Conservation (phyloP, 1,140 invertebrate species). For the Calephelis virginiensis region DNA sequence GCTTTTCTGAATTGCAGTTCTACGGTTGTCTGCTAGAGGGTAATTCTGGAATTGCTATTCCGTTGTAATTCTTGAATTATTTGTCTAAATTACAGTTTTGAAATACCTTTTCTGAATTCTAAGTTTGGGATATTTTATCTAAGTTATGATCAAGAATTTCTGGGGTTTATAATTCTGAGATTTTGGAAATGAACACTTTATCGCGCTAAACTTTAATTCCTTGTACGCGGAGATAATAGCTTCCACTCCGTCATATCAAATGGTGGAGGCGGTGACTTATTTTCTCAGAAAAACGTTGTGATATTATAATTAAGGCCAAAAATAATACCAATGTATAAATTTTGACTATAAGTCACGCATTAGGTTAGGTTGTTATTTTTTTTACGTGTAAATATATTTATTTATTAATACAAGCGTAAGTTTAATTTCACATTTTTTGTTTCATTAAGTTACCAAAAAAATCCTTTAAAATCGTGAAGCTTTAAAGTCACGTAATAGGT, state of each 20-base stretch:
- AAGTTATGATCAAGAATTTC: too few species aligned
- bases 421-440: slow-evolving; percentile 43
- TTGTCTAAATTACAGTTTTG: too few species aligned
- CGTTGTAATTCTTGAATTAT: background rate
- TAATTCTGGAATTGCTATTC: too few species aligned
- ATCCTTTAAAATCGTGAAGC: background rate
- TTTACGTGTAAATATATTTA: slow-evolving; percentile 47
- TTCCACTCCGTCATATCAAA: slow-evolving; percentile 45
- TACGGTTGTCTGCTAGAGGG: background rate
- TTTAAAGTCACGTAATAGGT: slow-evolving; percentile 4
- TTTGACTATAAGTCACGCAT: background rate
- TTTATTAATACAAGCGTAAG: slow-evolving; percentile 23
- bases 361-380: slow-evolving; percentile 47
- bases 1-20: background rate
- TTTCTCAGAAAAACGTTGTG: slow-evolving; percentile 52
- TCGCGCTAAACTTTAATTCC: slow-evolving; percentile 18
- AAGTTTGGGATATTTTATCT: too few species aligned
- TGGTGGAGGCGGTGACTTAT: slow-evolving; percentile 65
- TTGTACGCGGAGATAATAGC: slow-evolving; percentile 57
- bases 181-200: background rate
- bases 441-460: slow-evolving; percentile 4
- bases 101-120: too few species aligned
- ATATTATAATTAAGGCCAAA: slow-evolving; percentile 40
- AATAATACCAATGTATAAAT: slow-evolving; percentile 21
- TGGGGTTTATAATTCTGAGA: slow-evolving; percentile 2